Base-by-base conservation (phyloP, 2,113 vertebrate genomes). In the Ariopsis seemanni region DNA sequence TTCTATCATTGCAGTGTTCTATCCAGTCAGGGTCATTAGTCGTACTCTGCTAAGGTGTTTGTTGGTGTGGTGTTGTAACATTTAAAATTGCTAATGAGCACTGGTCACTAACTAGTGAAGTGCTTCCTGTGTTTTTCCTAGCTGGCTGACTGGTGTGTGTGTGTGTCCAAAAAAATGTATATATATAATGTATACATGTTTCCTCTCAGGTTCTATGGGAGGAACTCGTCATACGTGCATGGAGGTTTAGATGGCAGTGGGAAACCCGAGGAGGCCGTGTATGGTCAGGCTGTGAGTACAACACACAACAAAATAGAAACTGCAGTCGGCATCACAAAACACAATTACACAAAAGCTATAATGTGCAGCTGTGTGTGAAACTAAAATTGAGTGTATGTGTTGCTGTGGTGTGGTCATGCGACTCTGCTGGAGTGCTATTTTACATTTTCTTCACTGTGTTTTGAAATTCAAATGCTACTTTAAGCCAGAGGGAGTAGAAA, bases 201-300 rank as follows among this genome's bases (percentile, higher is more conserved):
- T 15, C 0, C 91, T 91, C 86, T 0, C 88, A 99, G 98, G 95
- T 99, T 99, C 94, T 99, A 99, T 90, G 98, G 98, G 84, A 96
- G 98, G 89, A 99, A 97, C 94, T 99, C 98, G 85, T 99, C 98
- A 25, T 99, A 99, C 1, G 98, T 99, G 89, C 98, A 99, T 83
- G 97, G 98, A 65, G 98, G 98, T 88, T 93, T 99, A 85, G 98
- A 99, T 92, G 94, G 97, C 81, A 98, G 91, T 90, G 98, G 98
- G 65, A 99, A 99, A 87, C 96, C 97, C 0, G 97, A 97, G 17
- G 98, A 99, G 92, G 98, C 98, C 0, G 98, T 99, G 9, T 99
- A 98, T 34, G 98, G 98, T 55, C 98, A 99, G 94, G 97, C 98
- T 93, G 98, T 99, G 95, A 82, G 98, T 97, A 55, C 5, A 7